phyloP scores from a whole-genome alignment of 2,113 vertebrate genomes.

The Dryoscopus gambensis region DNA sequence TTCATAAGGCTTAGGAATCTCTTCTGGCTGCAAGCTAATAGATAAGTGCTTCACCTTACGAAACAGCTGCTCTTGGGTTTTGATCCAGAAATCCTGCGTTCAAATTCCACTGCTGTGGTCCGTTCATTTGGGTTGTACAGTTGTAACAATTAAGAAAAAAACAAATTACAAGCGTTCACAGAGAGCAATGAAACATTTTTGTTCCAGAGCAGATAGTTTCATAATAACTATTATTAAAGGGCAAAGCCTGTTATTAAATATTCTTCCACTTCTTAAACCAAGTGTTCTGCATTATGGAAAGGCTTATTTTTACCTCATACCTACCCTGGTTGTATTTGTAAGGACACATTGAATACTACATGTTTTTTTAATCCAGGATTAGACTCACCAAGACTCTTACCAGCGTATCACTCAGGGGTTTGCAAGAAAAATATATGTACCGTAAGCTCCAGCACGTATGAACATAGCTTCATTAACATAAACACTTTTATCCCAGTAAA shows the following conservation, averaged over 20 bases:
- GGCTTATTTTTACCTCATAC: background rate
- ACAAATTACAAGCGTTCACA: background rate
- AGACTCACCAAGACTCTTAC: background rate
- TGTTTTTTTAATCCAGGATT: background rate
- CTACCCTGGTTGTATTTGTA: background rate
- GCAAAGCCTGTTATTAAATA: background rate
- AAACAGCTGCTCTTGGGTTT: background rate
- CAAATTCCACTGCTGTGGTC: background rate
- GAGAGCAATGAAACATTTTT: background rate
- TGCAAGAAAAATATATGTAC: background rate
- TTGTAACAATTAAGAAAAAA: background rate
- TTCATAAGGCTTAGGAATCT: background rate
- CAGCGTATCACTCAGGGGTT: background rate
- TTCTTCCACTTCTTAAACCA: background rate
- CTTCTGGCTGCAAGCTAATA: background rate
- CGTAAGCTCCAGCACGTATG: background rate
- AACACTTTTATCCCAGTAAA: background rate
- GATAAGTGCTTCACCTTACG: background rate
- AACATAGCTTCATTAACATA: background rate
- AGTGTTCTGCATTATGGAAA: background rate
- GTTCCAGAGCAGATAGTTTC: background rate
- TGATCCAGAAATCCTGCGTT: background rate
- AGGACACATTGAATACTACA: background rate
- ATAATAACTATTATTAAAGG: no score
- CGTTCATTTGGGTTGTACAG: background rate